phyloP scores from a whole-genome alignment of 2,797 vertebrate species.

The Enteromius trimaculatus region DNA sequence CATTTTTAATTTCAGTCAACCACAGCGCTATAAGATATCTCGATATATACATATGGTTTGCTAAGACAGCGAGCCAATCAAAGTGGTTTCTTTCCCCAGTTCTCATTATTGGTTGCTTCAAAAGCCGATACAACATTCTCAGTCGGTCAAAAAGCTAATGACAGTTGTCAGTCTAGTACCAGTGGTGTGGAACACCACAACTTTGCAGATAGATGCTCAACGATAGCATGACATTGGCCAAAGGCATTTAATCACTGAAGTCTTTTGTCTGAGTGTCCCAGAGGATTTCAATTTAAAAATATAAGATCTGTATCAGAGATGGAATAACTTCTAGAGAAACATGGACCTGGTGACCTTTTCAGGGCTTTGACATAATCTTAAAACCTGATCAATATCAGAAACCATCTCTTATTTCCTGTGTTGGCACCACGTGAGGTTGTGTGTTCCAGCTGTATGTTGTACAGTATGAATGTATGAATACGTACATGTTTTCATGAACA shows the following conservation, averaged over 20 bases:
- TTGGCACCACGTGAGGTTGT: not conserved
- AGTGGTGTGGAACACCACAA: not conserved
- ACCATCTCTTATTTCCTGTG: not conserved
- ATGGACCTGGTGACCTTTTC: not conserved
- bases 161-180: not conserved
- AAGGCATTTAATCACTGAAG: constrained; percentile 56
- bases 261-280: constrained; percentile 54
- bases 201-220: not conserved
- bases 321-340: not conserved
- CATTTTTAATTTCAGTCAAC: not conserved
- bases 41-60: not conserved
- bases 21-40: not conserved
- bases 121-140: not conserved
- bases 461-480: not conserved
- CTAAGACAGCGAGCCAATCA: not conserved
- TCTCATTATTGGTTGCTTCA: not conserved
- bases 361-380: not conserved
- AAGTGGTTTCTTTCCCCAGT: not conserved
- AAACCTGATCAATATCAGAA: not conserved
- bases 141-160: not conserved
- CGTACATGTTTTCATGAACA: not conserved
- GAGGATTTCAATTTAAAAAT: constrained; percentile 41
- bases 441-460: not conserved
- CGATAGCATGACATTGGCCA: not conserved
- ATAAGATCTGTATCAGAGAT: not conserved